Base-by-base conservation (phyloP, 2,888 invertebrate genomes). In the Sisyra terminalis region DNA sequence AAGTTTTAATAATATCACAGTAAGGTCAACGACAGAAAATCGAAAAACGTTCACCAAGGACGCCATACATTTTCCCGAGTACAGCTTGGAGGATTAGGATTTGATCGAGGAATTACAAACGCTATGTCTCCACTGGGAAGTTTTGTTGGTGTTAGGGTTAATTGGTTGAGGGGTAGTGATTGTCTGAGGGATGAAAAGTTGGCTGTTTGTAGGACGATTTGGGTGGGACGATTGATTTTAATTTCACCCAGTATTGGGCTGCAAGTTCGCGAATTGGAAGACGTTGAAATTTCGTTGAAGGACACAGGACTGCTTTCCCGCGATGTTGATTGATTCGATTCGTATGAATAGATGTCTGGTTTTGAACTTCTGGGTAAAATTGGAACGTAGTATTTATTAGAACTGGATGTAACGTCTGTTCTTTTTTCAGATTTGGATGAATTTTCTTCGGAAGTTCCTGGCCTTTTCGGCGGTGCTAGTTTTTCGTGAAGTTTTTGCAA, bases 401-500 rank as follows among this genome's bases (percentile, higher is more conserved):
- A 34, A 17, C 18, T 11, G 7, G 17, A 17, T 11, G 18, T 29
- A 15, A 17, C 11, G 11, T 38, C 38, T 3, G 5, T 38, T 15
- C 15, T 32, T 39, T 46, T 13, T 31, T n/a, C n/a, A 8, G 7
- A 24, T 47, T 50, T 2, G 38, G 29, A 40, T 44, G 48, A 10
- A 30, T 31, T 30, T 44, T 35, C 9, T 30, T n/a, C 15, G 35
- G 13, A 31, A 14, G 9, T n/a, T 18, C 32, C 31, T 10, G 24
- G n/a, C 36, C 29, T 24, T 45, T 39, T n/a, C 7, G 2, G 16
- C 9, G 15, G 10, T 42, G 18, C 38, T 10, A 37, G 11, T 31
- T 30, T 37, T 16, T 43, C 14, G 45, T 69, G 68, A 2, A 76
- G 56, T 39, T 64, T 61, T 49, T 70, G 66, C 9, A 77, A 55